Conservation (phyloP, 2,888 invertebrate species). For the Cephonodes hylas region DNA sequence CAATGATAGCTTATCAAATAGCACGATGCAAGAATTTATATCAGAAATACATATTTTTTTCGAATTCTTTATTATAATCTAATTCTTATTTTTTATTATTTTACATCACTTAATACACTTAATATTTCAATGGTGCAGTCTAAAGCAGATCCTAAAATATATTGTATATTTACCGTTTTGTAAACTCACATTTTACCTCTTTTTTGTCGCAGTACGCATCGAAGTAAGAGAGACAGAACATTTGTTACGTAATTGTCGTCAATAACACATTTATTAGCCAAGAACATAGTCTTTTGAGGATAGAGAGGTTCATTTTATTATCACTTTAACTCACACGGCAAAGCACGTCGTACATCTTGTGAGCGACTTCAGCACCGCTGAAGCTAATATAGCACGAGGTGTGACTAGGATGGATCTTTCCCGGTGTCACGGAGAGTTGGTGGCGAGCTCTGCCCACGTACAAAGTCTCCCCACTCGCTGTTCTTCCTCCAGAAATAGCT, state of each 20-base stretch:
- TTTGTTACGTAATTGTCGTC: background rate
- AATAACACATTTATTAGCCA: background rate
- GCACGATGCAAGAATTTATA: background rate
- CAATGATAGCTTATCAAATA: background rate
- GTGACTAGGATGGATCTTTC: constrained; percentile 77
- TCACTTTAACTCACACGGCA: constrained; percentile 56
- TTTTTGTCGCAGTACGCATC: background rate
- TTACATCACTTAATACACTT: background rate
- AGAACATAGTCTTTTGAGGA: background rate
- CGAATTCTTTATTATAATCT: background rate
- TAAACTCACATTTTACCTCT: too few species aligned
- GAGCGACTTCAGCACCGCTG: constrained; percentile 63
- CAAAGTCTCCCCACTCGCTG: constrained; percentile 69
- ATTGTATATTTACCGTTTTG: too few species aligned
- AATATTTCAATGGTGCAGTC: too few species aligned
- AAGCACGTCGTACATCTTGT: constrained; percentile 70
- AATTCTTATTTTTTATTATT: background rate
- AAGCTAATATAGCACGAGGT: constrained; percentile 68
- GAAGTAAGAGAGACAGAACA: too few species aligned
- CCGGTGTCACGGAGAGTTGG: constrained; percentile 80
- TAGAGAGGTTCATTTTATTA: background rate
- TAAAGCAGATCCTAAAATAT: too few species aligned
- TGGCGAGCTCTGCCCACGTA: constrained; percentile 81
- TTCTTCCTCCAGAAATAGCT: constrained; percentile 78
- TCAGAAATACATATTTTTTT: background rate